Conservation (phyloP, 2,888 invertebrate genomes). For the Hirtodrosophila confusa region DNA sequence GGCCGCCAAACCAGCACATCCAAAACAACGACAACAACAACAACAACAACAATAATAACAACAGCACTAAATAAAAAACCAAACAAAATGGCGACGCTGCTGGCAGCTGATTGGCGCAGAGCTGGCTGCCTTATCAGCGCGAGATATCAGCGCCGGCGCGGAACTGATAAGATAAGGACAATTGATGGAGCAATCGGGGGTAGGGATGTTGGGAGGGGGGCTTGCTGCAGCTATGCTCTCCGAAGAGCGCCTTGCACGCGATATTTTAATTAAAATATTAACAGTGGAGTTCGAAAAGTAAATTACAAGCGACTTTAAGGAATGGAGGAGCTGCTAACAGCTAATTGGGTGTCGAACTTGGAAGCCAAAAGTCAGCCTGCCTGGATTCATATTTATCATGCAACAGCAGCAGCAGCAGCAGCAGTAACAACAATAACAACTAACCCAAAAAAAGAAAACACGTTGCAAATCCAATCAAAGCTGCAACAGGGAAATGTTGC, state of each 20-base stretch:
- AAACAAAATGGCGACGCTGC: constrained; percentile 69
- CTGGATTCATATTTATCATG: constrained; percentile 44
- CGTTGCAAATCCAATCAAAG: constrained; percentile 68
- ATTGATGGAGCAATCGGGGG: constrained; percentile 5
- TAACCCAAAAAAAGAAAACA: constrained; percentile 29
- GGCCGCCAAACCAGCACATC: constrained; percentile 11
- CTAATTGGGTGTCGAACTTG: constrained; percentile 48
- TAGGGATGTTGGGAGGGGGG: background rate
- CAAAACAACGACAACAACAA: background rate
- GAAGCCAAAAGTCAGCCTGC: constrained; percentile 28
- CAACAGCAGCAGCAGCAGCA: constrained; percentile 23
- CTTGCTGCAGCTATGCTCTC: background rate
- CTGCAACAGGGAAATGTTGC: constrained; percentile 44
- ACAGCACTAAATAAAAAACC: constrained; percentile 17
- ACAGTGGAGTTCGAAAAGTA: constrained; percentile 9
- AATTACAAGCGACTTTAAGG: background rate
- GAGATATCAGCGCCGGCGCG: constrained; percentile 65
- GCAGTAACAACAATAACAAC: constrained; percentile 14
- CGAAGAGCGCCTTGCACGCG: constrained; percentile 55
- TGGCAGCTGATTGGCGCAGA: constrained; percentile 58
- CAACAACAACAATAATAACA: background rate
- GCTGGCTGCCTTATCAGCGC: constrained; percentile 50
- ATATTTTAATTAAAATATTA: constrained; percentile 73
- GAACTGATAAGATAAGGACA: constrained; percentile 63
- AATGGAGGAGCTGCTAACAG: constrained; percentile 35